phyloP scores from a whole-genome alignment of 2,113 vertebrate genomes.

The Anguilla rostrata region DNA sequence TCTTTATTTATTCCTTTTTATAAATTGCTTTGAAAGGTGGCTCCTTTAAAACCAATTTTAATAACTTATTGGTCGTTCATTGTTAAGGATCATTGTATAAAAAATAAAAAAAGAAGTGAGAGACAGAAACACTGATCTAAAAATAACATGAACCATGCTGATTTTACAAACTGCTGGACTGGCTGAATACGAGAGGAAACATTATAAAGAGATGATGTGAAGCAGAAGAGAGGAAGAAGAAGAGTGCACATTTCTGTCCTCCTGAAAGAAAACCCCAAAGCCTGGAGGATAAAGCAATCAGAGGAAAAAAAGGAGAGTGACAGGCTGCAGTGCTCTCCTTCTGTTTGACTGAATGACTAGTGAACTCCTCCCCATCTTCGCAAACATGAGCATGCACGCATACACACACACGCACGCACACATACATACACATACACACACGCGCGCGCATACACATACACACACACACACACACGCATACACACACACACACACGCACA shows the following conservation, averaged over 20 bases:
- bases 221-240: neutral
- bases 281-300: constrained; percentile 4
- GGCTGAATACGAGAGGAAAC: neutral
- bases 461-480: neutral
- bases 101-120: neutral
- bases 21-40: too few species aligned
- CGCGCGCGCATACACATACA: neutral
- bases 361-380: neutral
- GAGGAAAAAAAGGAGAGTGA: constrained; percentile 14
- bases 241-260: neutral
- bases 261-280: neutral
- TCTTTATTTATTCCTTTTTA: too few species aligned
- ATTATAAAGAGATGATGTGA: constrained; percentile 9
- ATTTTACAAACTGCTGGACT: constrained; percentile 3
- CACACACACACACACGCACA: too few species aligned
- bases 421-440: neutral
- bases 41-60: too few species aligned
- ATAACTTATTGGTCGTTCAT: too few species aligned
- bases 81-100: too few species aligned
- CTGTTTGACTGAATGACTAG: neutral
- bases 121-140: neutral
- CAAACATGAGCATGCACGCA: neutral
- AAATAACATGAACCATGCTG: neutral
- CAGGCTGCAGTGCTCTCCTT: neutral
- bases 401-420: neutral